phyloP scores from a whole-genome alignment of 1,140 invertebrate species.

The Halesus radiatus region DNA sequence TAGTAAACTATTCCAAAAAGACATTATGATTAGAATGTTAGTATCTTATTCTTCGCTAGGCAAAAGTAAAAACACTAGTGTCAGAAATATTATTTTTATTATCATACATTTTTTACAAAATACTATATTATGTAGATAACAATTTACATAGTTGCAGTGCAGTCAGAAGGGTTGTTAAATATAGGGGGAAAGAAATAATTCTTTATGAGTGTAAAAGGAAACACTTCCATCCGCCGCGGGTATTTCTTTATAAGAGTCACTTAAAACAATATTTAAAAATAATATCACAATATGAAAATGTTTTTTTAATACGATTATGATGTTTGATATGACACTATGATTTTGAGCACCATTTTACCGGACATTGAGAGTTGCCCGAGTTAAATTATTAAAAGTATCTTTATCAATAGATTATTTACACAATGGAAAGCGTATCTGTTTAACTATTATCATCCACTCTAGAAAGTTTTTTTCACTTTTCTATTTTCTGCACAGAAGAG shows the following conservation, averaged over 20 bases:
- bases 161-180: conserved; percentile 37
- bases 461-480: neutral
- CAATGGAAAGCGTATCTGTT: conserved; percentile 16
- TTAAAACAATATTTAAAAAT: conserved; percentile 39
- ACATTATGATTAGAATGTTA: no score
- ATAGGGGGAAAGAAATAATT: conserved; percentile 29
- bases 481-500: no score
- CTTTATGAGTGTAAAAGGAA: conserved; percentile 7
- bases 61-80: neutral
- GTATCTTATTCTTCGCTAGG: no score
- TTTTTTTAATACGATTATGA: conserved; percentile 35
- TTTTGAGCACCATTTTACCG: conserved; percentile 44
- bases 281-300: conserved; percentile 46
- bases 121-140: conserved; percentile 7
- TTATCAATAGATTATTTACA: conserved; percentile 19
- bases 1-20: no score
- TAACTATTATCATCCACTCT: conserved; percentile 7
- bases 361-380: conserved; percentile 26
- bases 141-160: conserved; percentile 35
- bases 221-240: conserved; percentile 18
- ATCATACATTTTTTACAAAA: conserved; percentile 35
- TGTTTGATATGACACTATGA: conserved; percentile 44
- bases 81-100: conserved; percentile 39
- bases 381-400: conserved; percentile 27
- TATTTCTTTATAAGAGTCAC: conserved; percentile 29